Evolutionary conservation across 2,113 vertebrate species (phyloP).

Genomic region (Morone chrysops): DNA sequence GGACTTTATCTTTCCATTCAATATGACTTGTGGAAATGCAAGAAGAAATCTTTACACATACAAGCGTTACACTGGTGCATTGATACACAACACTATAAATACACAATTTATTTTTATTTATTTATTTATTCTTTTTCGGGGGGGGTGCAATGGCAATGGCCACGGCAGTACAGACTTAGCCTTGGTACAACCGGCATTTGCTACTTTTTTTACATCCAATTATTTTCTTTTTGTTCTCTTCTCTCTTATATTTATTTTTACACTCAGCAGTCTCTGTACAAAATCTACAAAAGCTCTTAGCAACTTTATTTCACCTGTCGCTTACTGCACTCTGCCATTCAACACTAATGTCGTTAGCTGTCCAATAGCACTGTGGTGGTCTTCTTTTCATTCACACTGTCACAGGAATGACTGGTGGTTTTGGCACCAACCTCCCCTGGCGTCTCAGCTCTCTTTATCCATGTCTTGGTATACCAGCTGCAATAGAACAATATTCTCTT

Average conservation of each 20-base stretch:
- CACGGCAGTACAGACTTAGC: too few species aligned
- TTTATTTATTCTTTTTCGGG: too few species aligned
- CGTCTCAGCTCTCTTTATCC: slow-evolving; percentile 39
- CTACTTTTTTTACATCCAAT: background rate
- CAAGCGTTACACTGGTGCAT: background rate
- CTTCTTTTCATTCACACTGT: slow-evolving; percentile 46
- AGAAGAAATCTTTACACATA: background rate
- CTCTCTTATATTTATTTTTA: background rate
- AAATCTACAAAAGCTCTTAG: slow-evolving; percentile 31
- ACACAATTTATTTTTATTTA: too few species aligned
- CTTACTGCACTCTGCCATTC: slow-evolving; percentile 33
- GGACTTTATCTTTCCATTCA: background rate
- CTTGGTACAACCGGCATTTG: too few species aligned
- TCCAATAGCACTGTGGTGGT: slow-evolving; percentile 61
- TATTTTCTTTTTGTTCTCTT: background rate
- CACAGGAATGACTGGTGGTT: slow-evolving; percentile 47
- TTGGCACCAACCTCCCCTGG: slow-evolving; percentile 52
- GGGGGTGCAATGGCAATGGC: too few species aligned
- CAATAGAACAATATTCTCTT: slow-evolving; percentile 36
- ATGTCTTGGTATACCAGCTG: slow-evolving; percentile 28
- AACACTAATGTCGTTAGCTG: slow-evolving; percentile 42
- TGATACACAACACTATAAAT: too few species aligned
- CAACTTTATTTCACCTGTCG: slow-evolving; percentile 49
- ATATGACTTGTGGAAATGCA: background rate
- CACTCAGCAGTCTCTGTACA: slow-evolving; percentile 4